phyloP scores from a whole-genome alignment of 2,888 invertebrate species.

The Prosopocoilus inquinatus region DNA sequence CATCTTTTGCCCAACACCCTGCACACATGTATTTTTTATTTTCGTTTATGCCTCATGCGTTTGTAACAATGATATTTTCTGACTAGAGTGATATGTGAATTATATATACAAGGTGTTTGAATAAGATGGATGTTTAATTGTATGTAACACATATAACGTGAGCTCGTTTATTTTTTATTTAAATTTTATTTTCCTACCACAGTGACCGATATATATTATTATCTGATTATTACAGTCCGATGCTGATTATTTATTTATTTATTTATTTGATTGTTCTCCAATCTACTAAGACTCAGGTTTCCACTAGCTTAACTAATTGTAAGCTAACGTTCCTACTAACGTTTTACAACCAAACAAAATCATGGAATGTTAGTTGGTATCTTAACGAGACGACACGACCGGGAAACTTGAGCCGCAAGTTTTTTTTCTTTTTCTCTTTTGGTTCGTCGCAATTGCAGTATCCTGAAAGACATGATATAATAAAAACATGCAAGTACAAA shows the following conservation, averaged over 20 bases:
- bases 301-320: not conserved
- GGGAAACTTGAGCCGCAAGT: no score
- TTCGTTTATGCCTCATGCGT: constrained; percentile 4
- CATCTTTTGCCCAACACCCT: constrained; percentile 15
- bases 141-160: constrained; percentile 16
- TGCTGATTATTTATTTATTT: constrained; percentile 34
- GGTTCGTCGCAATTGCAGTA: not conserved
- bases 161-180: no score
- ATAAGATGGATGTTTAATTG: constrained; percentile 3
- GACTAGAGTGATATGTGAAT: constrained; percentile 30
- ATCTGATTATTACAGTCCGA: constrained; percentile 50
- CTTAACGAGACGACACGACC: no score
- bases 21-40: constrained; percentile 16
- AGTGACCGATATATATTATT: constrained; percentile 39
- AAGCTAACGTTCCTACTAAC: not conserved
- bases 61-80: constrained; percentile 5
- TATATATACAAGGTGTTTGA: constrained; percentile 6
- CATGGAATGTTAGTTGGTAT: no score
- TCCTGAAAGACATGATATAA: not conserved
- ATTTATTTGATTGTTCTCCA: constrained; percentile 33
- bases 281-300: not conserved
- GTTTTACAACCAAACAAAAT: no score
- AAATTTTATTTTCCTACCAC: constrained; percentile 12
- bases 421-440: no score
- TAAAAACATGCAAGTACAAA: not conserved